Evolutionary conservation across 2,888 invertebrate genomes (phyloP).

Genomic region (Drosophila mulleri): DNA sequence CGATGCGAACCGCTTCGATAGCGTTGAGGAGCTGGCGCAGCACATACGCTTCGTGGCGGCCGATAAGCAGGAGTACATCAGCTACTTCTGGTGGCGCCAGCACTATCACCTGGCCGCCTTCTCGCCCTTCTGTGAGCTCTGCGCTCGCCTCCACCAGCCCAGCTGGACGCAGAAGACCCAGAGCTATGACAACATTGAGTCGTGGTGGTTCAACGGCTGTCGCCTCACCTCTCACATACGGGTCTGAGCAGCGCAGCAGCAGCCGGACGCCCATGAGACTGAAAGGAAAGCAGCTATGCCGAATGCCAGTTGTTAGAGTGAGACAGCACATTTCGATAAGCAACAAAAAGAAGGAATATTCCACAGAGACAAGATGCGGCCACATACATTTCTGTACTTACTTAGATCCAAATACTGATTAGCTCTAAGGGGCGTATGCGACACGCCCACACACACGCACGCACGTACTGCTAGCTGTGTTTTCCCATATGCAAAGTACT

Average conservation of each 20-base stretch:
- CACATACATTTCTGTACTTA: background rate
- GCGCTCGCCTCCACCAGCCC: slow-evolving; percentile 76
- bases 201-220: slow-evolving; percentile 83
- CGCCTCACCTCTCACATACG: slow-evolving; percentile 72
- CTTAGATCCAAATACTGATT: slow-evolving; percentile 3
- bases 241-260: slow-evolving; percentile 46
- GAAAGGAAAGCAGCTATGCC: slow-evolving; percentile 30
- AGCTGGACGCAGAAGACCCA: slow-evolving; percentile 65
- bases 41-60: slow-evolving; percentile 85
- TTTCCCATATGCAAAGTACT: slow-evolving; percentile 1
- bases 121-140: slow-evolving; percentile 82
- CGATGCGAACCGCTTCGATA: slow-evolving; percentile 88
- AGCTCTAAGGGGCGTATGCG: background rate
- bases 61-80: slow-evolving; percentile 87
- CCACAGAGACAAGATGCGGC: background rate
- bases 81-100: slow-evolving; percentile 89
- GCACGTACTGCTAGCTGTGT: background rate
- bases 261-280: slow-evolving; percentile 22
- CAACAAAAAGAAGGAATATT: background rate
- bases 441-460: background rate
- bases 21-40: slow-evolving; percentile 86
- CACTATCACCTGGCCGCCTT: slow-evolving; percentile 84
- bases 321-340: slow-evolving; percentile 4
- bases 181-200: slow-evolving; percentile 77
- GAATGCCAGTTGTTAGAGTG: slow-evolving; percentile 6